Evolutionary conservation across 2,113 vertebrate species (phyloP), one percentile per base, ranked within the genome.

Genomic region (Tichodroma muraria): DNA sequence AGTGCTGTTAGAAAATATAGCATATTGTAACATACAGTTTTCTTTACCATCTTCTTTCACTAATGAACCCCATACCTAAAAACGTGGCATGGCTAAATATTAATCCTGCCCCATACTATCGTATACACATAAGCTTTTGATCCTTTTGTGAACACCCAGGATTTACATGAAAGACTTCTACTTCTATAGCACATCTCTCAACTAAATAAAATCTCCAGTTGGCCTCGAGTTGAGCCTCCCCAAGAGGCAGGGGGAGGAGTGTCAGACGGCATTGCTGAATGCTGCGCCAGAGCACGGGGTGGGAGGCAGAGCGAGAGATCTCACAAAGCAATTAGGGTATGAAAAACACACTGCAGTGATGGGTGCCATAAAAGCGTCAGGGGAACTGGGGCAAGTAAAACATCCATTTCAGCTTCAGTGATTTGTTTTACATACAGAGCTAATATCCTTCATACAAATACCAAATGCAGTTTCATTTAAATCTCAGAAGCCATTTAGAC

Each of bases 161-260:
- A 90, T 95, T 97, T 89, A 94, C 17, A 33, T 40, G 69, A 85
- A 95, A 85, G 81, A 89, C 66, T 94, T 84, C 82, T 40, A 42
- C 72, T 80, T 68, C 33, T 11, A 14, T 8, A 20, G 38, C 61
- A 57, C 87, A 70, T 72, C 82, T 92, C 88, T 73, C 83, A 76
- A 85, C 85, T 79, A 91, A 80, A 77, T 81, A 80, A 92, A 82
- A 49, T 56, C 77, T 91, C 82, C 87, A 63, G 85, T 20, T 94
- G 94, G 90, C 94, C 95, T 68, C 25, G 49, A 49, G 85, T 86
- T 95, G 80, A 94, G 92, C 83, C 95, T 94, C 95, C 95, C 96
- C 85, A 83, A 63, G 87, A 95, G 95, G 71, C 89, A 69, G 75
- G 79, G 83, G 57, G 92, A 70, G 44, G 92, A 80, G 92, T n/a